Conservation (phyloP, 2,888 invertebrate species). For the Megaustenia siamemsis region DNA sequence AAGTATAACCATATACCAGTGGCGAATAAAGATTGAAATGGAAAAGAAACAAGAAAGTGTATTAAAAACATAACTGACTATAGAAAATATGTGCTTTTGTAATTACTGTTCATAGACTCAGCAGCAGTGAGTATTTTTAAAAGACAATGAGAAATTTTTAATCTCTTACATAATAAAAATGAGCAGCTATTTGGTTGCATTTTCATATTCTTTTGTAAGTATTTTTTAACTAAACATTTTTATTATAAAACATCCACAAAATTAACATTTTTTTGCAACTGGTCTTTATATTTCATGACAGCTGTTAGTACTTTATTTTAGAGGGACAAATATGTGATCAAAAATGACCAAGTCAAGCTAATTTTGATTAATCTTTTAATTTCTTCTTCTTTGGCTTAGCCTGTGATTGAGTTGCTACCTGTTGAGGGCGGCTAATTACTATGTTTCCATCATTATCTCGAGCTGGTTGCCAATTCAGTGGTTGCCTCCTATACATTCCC, state of each 20-base stretch:
- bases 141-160: no score
- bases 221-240: background rate
- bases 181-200: no score
- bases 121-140: no score
- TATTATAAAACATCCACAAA: background rate
- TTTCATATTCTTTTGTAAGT: background rate
- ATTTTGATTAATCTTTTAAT: slow-evolving; percentile 49
- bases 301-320: background rate
- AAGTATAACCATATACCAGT: no score
- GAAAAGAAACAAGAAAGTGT: no score
- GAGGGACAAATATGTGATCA: background rate
- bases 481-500: slow-evolving; percentile 94
- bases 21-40: no score
- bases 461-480: slow-evolving; percentile 93
- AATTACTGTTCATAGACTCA: no score
- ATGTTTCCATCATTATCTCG: slow-evolving; percentile 79
- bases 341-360: background rate
- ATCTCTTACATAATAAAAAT: no score
- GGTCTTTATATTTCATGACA: background rate
- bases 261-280: background rate
- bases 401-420: slow-evolving; percentile 47
- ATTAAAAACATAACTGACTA: no score
- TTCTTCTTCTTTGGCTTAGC: slow-evolving; percentile 74
- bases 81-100: no score
- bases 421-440: slow-evolving; percentile 68